A percentile compares a stretch with the other conserved stretches of the same genome.
phyloP scores from a whole-genome alignment of 2,888 invertebrate species.

The Fissipunctia ypsillon region DNA sequence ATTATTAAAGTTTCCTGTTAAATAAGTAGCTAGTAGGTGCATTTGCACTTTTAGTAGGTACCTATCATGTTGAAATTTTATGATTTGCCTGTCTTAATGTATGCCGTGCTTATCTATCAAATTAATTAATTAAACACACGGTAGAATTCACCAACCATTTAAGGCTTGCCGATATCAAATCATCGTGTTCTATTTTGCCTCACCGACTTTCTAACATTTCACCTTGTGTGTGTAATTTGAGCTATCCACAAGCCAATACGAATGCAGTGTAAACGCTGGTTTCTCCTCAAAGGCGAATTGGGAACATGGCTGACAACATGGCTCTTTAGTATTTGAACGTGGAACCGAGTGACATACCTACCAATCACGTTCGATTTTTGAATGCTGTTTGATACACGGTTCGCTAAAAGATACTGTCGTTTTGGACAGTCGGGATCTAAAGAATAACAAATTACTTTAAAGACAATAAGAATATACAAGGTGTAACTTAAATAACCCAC shows the following conservation, averaged over 20 bases:
- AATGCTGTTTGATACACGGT: not conserved
- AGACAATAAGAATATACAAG: not conserved
- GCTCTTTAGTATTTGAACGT: constrained; percentile 35
- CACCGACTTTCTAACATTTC: constrained; percentile 14
- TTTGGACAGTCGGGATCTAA: not conserved
- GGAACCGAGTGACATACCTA: constrained; percentile 14
- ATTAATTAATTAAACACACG: not conserved
- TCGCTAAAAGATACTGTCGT: not conserved
- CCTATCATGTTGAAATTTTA: not conserved
- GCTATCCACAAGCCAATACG: constrained; percentile 32
- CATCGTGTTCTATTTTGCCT: constrained; percentile 11
- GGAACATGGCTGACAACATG: constrained; percentile 33
- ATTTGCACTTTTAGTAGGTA: too few species aligned
- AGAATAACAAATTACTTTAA: not conserved
- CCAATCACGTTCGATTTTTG: constrained; percentile 38
- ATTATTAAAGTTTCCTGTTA: not conserved
- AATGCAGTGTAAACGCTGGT: constrained; percentile 21
- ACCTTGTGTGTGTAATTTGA: constrained; percentile 24
- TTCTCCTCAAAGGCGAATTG: constrained; percentile 52
- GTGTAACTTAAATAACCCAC: too few species aligned
- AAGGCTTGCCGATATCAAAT: not conserved
- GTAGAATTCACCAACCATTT: not conserved
- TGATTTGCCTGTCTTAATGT: not conserved
- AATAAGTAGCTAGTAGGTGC: not conserved
- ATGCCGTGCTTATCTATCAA: not conserved